Conservation (phyloP, 2,888 invertebrate genomes). For the Synergus umbraculus region DNA sequence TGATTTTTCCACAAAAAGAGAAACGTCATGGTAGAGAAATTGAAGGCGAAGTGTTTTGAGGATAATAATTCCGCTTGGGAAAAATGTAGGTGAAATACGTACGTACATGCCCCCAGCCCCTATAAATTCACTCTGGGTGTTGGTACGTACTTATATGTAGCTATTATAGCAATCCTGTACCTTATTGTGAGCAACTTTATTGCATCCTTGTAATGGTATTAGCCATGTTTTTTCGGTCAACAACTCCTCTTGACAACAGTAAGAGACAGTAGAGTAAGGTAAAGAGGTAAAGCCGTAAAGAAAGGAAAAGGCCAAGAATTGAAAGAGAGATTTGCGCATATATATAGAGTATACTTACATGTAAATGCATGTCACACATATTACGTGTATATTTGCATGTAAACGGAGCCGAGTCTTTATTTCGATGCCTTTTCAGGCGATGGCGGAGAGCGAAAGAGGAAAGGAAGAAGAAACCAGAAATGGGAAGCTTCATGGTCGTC, state of each 20-base stretch:
- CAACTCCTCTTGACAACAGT: constrained; percentile 26
- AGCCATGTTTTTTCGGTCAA: constrained; percentile 31
- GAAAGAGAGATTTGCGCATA: constrained; percentile 12
- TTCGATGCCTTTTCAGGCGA: constrained; percentile 4
- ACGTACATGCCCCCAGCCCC: neutral
- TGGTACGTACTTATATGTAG: too few species aligned
- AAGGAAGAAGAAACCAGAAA: constrained; percentile 17
- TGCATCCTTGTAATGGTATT: constrained; percentile 34
- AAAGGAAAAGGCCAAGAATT: constrained; percentile 23
- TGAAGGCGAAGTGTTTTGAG: constrained; percentile 1
- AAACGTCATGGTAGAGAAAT: neutral
- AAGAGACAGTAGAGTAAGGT: neutral
- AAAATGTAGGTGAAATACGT: neutral
- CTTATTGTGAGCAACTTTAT: constrained; percentile 33
- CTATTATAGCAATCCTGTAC: neutral
- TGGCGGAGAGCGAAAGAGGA: constrained; percentile 7
- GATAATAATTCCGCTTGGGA: constrained; percentile 19
- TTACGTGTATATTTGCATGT: constrained; percentile 30
- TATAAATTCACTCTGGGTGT: too few species aligned
- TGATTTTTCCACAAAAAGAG: constrained; percentile 7
- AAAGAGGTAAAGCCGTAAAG: neutral
- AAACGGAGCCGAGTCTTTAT: constrained; percentile 32
- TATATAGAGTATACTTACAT: neutral
- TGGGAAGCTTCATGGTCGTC: neutral
- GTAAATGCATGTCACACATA: constrained; percentile 16